Base-by-base conservation (phyloP, 2,797 vertebrate species). In the Eurystomus glaucurus region DNA sequence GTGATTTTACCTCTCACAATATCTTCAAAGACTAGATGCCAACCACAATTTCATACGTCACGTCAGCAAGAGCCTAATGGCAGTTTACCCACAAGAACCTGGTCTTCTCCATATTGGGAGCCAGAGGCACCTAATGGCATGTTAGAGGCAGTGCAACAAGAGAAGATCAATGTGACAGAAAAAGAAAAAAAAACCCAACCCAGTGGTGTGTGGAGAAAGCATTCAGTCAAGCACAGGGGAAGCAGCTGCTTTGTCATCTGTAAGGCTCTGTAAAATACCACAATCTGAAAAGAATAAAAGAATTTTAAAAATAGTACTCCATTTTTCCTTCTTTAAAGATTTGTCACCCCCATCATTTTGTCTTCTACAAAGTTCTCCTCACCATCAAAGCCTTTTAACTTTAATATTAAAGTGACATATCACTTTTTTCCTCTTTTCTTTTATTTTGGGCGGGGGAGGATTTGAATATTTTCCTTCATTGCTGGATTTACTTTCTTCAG, bases 211-310 rank as follows among this genome's bases (percentile, higher is more conserved):
- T 69, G 66, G 76, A 94, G 85, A 95, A 90, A 91, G 77, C 48
- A 88, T 84, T 97, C 78, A 95, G 80, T 54, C 79, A 90, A 78
- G 50, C 90, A 79, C 72, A 65, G 64, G 72, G 77, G 88, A 91
- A 94, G 90, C 88, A 95, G 94, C 74, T 96, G 80, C 93, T 92
- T 94, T 95, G 80, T 97, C 93, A 89, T 95, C 83, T 82, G 20
- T 71, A 86, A 96, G 61, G 54, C 54, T 95, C 91, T 85, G 48
- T 74, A 89, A 96, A 96, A 94, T 82, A 74, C 55, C 77, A 85
- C 58, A 70, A 43, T 45, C 79, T 62, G 81, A 92, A 92, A 88
- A 94, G 94, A 95, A 94, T 26, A 94, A 91, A 94, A 76, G 70
- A 85, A 77, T 68, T 90, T 93, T 96, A 8, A 85, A 97, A 97